phyloP scores from a whole-genome alignment of 37 sponge, comb jelly and placozoan genomes.

The Lycopodina hypogea region DNA sequence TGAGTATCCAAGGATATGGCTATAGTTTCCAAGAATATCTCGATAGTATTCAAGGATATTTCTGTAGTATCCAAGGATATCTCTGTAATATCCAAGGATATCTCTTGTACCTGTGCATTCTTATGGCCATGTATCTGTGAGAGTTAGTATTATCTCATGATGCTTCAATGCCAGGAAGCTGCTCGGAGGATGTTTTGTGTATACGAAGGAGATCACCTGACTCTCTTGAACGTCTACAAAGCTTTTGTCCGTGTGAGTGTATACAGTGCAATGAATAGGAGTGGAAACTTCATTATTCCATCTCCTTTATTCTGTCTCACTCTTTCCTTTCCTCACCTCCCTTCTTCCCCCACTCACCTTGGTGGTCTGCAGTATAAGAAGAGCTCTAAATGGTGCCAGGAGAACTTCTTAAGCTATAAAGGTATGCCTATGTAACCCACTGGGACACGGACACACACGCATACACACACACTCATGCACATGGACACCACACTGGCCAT shows the following conservation, averaged over 20 bases:
- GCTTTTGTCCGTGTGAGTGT: slow-evolving; percentile 68
- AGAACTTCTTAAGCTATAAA: slow-evolving; percentile 79
- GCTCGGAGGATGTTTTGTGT: slow-evolving; percentile 71
- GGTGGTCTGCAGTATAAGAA: slow-evolving; percentile 45
- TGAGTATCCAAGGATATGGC: slow-evolving; percentile 15
- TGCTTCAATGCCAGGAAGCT: slow-evolving; percentile 35
- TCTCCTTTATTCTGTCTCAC: background rate
- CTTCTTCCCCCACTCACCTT: background rate
- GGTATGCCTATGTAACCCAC: slow-evolving; percentile 33
- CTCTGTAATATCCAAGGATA: slow-evolving; percentile 59
- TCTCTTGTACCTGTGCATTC: background rate
- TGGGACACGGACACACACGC: too few relatives aligned
- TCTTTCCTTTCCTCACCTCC: background rate
- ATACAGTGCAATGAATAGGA: background rate
- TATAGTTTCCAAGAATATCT: background rate
- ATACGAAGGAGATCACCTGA: slow-evolving; percentile 91
- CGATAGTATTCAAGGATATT: slow-evolving; percentile 41
- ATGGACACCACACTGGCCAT: too few relatives aligned
- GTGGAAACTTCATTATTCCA: background rate
- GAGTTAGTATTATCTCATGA: background rate
- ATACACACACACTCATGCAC: too few relatives aligned
- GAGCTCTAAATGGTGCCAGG: slow-evolving; percentile 74
- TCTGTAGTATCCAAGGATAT: slow-evolving; percentile 70
- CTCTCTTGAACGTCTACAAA: slow-evolving; percentile 88
- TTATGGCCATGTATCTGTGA: background rate